Conservation (phyloP, 2,888 invertebrate species). For the Trimorus sp. region DNA sequence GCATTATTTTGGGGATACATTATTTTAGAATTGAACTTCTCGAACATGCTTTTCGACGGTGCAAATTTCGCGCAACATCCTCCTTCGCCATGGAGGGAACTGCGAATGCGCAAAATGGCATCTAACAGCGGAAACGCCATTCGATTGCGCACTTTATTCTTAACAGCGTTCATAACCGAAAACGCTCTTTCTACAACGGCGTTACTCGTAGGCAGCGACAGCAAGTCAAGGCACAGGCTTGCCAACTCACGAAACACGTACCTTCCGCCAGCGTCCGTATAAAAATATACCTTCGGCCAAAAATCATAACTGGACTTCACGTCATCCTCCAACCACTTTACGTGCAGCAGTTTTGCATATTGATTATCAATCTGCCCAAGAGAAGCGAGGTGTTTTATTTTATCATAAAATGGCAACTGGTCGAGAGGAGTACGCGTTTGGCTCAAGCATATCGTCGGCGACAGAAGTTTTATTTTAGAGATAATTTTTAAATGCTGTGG, state of each 20-base stretch:
- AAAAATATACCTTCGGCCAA: conserved; percentile 42
- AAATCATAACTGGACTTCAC: conserved; percentile 33
- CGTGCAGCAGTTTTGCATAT: conserved; percentile 33
- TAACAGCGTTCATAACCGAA: conserved; percentile 54
- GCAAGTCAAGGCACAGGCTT: conserved; percentile 19
- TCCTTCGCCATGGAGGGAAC: conserved; percentile 6
- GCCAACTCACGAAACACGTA: conserved; percentile 45
- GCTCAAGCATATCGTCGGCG: conserved; percentile 31
- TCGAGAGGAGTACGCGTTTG: conserved; percentile 29
- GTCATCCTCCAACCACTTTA: conserved; percentile 13
- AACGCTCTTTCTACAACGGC: conserved; percentile 58
- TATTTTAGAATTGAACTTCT: conserved; percentile 29
- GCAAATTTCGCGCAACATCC: conserved; percentile 31
- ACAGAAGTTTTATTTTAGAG: conserved; percentile 21
- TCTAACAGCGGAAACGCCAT: conserved; percentile 32
- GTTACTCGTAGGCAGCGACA: conserved; percentile 54
- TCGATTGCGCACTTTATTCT: conserved; percentile 47
- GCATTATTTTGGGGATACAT: conserved; percentile 11
- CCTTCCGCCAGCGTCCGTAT: conserved; percentile 44
- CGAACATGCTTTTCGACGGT: conserved; percentile 21
- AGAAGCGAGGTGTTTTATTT: neutral
- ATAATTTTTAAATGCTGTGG: conserved; percentile 27
- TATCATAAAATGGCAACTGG: conserved; percentile 27
- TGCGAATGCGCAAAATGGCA: conserved; percentile 36
- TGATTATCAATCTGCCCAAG: conserved; percentile 37